These are phyloP conservation scores for Hippocampus abdominalis DNA, from an alignment of 2,113 vertebrate species.

Conservation along the genomic window DNA sequence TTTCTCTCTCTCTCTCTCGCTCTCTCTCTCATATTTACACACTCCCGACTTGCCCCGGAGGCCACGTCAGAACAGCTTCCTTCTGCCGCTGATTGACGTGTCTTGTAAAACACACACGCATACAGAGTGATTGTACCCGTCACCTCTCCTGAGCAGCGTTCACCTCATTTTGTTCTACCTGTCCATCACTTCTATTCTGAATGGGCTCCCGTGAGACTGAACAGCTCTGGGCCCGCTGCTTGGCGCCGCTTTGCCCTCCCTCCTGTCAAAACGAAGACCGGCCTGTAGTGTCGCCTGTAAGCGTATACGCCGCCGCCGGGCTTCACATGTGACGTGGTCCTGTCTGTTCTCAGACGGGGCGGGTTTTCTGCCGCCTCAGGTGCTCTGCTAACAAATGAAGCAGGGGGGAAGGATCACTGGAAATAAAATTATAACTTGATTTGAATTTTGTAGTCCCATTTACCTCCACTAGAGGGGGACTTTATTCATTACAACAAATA, in stretches of 20 bases:
- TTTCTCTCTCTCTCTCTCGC: conserved; percentile 10
- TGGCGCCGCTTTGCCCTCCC: conserved; percentile 69
- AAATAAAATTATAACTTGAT: conserved; percentile 13
- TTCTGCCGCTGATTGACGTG: conserved; percentile 62
- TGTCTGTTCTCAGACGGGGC: conserved; percentile 19
- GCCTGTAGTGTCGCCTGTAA: conserved; percentile 16
- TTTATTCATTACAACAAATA: conserved; percentile 6
- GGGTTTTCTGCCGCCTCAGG: conserved; percentile 37
- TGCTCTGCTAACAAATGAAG: conserved; percentile 25
- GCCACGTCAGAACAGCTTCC: conserved; percentile 50
- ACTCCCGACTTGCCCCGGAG: conserved; percentile 44
- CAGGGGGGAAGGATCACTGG: conserved; percentile 6
- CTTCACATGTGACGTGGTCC: conserved; percentile 32
- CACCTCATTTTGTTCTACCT: conserved; percentile 69
- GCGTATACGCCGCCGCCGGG: conserved; percentile 16
- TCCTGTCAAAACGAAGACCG: conserved; percentile 33
- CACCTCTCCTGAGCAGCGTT: conserved; percentile 70
- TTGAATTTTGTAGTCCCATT: conserved; percentile 1
- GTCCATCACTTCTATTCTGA: conserved; percentile 73
- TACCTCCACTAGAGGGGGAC: conserved; percentile 2
- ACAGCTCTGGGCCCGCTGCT: conserved; percentile 42
- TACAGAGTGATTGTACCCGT: conserved; percentile 59
- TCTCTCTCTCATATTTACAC: neutral
- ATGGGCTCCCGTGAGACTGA: conserved; percentile 61
- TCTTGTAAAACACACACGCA: conserved; percentile 39